Evolutionary conservation across 2,113 vertebrate genomes (phyloP).

Genomic region (Oncorhynchus nerka): DNA sequence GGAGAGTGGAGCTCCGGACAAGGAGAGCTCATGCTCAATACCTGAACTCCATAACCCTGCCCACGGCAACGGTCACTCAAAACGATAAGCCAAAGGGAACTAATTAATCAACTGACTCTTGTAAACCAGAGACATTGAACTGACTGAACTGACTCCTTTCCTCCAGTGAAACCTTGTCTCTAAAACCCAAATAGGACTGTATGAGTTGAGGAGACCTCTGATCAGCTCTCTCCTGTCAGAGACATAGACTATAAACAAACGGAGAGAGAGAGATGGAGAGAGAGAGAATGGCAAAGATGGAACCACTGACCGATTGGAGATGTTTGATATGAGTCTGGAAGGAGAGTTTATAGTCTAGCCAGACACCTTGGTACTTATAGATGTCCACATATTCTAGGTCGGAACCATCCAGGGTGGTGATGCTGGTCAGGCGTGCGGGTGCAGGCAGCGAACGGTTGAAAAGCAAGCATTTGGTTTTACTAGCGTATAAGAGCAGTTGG

Average conservation of each 20-base stretch:
- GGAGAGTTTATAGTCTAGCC: too few species aligned
- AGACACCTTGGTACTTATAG: too few species aligned
- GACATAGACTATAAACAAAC: constrained; percentile 14
- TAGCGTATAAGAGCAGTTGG: too few species aligned
- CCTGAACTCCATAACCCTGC: constrained; percentile 53
- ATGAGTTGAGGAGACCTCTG: constrained; percentile 2
- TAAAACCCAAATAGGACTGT: not conserved
- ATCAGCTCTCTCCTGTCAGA: constrained; percentile 20
- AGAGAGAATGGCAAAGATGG: not conserved
- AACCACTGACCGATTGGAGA: not conserved
- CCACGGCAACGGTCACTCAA: not conserved
- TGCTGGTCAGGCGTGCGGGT: too few species aligned
- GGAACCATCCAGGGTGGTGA: too few species aligned
- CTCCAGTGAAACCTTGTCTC: constrained; percentile 6
- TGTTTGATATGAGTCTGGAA: too few species aligned
- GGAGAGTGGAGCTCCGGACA: constrained; percentile 74
- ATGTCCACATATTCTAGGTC: too few species aligned
- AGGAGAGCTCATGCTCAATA: constrained; percentile 57
- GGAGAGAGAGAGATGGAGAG: not conserved
- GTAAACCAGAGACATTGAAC: constrained; percentile 8
- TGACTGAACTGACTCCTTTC: constrained; percentile 17
- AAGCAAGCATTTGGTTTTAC: too few species aligned
- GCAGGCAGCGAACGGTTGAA: too few species aligned
- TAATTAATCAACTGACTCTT: not conserved
- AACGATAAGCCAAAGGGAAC: constrained; percentile 1